These are phyloP conservation scores for Ceratosolen fusciceps DNA, from an alignment of 1,140 invertebrate species.

Conservation along the genomic window DNA sequence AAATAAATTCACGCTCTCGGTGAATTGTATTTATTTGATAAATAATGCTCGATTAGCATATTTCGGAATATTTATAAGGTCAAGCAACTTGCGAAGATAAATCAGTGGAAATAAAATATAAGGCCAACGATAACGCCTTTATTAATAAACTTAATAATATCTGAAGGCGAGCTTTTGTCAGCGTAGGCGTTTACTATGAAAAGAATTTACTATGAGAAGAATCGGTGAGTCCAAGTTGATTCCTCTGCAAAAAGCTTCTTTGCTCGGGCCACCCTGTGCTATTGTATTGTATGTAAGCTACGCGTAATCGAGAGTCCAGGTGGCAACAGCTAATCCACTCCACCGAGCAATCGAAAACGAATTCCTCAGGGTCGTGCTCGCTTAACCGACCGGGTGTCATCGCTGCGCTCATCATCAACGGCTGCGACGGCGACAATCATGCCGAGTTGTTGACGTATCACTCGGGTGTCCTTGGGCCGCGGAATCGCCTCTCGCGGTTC, in stretches of 20 bases:
- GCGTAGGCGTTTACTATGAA: no score
- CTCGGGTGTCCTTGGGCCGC: constrained; percentile 65
- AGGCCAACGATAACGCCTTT: neutral
- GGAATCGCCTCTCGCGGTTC: constrained; percentile 62
- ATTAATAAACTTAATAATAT: neutral
- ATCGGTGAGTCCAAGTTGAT: no score
- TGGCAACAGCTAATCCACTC: no score
- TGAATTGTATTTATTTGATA: neutral
- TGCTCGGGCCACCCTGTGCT: no score
- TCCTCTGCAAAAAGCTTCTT: no score
- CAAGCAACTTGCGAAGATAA: neutral
- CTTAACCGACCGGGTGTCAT: constrained; percentile 33
- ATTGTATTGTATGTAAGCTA: no score
- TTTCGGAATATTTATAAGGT: neutral
- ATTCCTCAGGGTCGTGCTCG: constrained; percentile 35
- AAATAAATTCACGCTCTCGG: neutral
- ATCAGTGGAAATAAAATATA: neutral
- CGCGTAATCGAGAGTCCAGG: no score
- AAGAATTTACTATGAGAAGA: no score
- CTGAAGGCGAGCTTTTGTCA: no score
- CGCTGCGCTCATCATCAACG: neutral
- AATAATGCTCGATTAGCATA: neutral
- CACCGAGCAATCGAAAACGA: no score
- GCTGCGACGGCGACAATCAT: constrained; percentile 52
- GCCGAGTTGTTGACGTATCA: no score